Percentiles rank a stretch among this genome's conserved stretches.
These are phyloP conservation scores for Anthophora plumipes DNA, from an alignment of 2,888 invertebrate species.

Conservation along the genomic window DNA sequence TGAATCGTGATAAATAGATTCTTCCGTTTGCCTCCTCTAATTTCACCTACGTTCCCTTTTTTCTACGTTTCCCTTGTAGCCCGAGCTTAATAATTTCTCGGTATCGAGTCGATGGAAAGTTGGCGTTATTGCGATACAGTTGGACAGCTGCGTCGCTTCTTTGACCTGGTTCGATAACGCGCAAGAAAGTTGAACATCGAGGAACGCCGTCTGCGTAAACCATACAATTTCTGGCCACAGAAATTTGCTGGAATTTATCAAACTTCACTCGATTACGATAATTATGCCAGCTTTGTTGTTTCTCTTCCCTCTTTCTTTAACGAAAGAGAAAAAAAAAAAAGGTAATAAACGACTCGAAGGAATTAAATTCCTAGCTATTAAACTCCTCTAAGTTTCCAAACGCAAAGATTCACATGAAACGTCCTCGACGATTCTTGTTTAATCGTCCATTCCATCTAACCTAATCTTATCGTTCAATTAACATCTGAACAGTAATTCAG, in stretches of 20 bases:
- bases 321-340: background rate
- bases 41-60: background rate
- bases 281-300: constrained; percentile 15
- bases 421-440: background rate
- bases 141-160: constrained; percentile 21
- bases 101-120: constrained; percentile 16
- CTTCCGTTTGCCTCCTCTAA: background rate
- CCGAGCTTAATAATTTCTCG: constrained; percentile 8
- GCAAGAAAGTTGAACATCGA: constrained; percentile 31
- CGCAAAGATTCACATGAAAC: background rate
- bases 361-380: constrained; percentile 37
- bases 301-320: background rate
- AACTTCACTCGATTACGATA: constrained; percentile 17
- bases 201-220: background rate
- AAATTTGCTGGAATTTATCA: constrained; percentile 45
- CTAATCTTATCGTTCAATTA: background rate
- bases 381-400: background rate
- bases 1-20: background rate
- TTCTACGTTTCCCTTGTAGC: no score
- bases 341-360: background rate
- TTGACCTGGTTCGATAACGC: constrained; percentile 24
- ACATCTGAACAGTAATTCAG: background rate
- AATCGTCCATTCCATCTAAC: background rate
- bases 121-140: constrained; percentile 10
- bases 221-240: constrained; percentile 8